A percentile compares a stretch with the other conserved stretches of the same genome.
Conservation (phyloP, 2,113 vertebrate genomes). For the Lanius ludovicianus region DNA sequence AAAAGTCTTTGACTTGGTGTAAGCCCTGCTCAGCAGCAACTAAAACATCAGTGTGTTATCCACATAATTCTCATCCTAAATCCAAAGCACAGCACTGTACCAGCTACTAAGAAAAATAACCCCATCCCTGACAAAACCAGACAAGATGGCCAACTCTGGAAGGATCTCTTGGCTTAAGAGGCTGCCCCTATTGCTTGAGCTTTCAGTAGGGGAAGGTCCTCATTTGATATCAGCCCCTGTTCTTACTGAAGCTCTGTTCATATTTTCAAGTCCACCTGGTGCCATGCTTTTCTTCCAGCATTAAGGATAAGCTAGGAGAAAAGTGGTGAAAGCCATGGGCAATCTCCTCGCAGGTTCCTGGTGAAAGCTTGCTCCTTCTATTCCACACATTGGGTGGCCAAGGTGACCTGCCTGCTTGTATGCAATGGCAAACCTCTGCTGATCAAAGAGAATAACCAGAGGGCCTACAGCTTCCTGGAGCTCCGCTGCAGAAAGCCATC, state of each 20-base stretch:
- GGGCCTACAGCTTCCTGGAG: slow-evolving; percentile 70
- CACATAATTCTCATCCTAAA: background rate
- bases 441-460: slow-evolving; percentile 59
- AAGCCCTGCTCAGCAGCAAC: background rate
- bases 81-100: background rate
- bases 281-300: background rate
- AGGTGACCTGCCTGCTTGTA: slow-evolving; percentile 57
- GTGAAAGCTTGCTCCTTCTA: slow-evolving; percentile 75
- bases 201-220: background rate
- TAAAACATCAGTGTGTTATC: background rate
- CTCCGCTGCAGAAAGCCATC: slow-evolving; percentile 63
- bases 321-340: background rate
- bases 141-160: background rate
- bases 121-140: background rate
- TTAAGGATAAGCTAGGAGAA: background rate
- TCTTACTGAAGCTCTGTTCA: background rate
- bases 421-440: slow-evolving; percentile 63
- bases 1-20: background rate
- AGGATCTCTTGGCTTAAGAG: background rate
- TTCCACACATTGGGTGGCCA: slow-evolving; percentile 67
- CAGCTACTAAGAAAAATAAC: background rate
- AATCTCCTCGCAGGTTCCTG: slow-evolving; percentile 56
- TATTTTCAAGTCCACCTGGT: background rate
- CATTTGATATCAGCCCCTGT: background rate
- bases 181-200: background rate